Percentiles rank a stretch among this genome's conserved stretches.
phyloP scores from a whole-genome alignment of 2,113 vertebrate species.

The Platichthys stellatus region DNA sequence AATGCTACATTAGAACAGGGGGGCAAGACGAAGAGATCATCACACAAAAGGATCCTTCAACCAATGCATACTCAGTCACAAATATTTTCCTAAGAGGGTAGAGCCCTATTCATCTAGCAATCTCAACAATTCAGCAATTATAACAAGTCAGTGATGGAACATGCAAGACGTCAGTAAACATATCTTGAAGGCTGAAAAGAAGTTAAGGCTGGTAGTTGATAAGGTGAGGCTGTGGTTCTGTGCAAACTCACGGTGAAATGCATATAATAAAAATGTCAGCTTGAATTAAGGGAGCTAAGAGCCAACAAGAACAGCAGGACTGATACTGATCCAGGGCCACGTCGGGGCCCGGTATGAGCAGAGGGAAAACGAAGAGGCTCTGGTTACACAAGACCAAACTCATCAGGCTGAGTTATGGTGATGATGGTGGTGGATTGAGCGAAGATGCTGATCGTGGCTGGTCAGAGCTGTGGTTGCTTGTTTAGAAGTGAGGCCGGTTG shows the following conservation, averaged over 20 bases:
- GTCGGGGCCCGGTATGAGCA: neutral
- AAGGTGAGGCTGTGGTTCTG: conserved; percentile 32
- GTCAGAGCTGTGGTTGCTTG: conserved; percentile 25
- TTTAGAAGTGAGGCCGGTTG: neutral
- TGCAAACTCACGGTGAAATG: conserved; percentile 49
- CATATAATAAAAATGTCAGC: conserved; percentile 43
- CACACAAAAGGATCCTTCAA: conserved; percentile 60
- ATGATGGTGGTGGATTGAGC: neutral
- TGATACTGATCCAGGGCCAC: neutral
- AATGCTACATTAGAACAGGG: conserved; percentile 8
- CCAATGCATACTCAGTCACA: conserved; percentile 30
- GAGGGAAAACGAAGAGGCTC: conserved; percentile 8
- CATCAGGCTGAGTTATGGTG: conserved; percentile 9
- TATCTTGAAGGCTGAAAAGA: conserved; percentile 5
- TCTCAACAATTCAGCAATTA: conserved; percentile 13
- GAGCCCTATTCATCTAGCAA: conserved; percentile 42
- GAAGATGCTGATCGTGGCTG: conserved; percentile 22
- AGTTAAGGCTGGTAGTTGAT: conserved; percentile 27
- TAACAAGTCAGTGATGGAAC: conserved; percentile 27
- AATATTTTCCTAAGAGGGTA: conserved; percentile 66
- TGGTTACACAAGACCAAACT: conserved; percentile 7
- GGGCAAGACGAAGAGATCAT: conserved; percentile 17
- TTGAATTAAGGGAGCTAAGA: conserved; percentile 42
- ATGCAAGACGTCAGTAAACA: neutral
- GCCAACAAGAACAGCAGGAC: conserved; percentile 16